Evolutionary conservation across 2,797 vertebrate species (phyloP).

Genomic region (Tenualosa thibaudeaui): DNA sequence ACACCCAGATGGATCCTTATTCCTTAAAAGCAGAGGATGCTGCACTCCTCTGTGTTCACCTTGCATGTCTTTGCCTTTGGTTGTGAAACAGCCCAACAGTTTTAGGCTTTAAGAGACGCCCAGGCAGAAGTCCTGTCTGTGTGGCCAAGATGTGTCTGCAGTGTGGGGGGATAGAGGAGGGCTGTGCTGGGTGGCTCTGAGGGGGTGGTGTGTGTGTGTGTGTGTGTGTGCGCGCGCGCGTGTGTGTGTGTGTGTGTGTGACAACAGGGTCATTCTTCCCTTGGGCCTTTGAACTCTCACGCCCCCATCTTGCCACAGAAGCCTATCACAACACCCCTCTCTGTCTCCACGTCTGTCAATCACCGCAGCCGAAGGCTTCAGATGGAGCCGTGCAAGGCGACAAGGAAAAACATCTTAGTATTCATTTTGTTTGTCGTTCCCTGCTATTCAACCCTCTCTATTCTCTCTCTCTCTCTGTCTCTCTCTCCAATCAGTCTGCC

Average conservation of each 20-base stretch:
- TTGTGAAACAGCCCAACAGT: not conserved
- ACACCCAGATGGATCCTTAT: no score
- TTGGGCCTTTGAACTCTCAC: not conserved
- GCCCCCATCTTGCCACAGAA: not conserved
- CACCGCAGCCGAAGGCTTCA: not conserved
- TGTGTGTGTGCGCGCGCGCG: no score
- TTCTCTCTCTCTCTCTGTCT: slow-evolving; percentile 28
- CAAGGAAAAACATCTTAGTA: not conserved
- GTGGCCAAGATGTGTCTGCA: not conserved
- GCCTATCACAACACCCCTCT: not conserved
- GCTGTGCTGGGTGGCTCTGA: no score
- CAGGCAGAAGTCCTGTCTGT: not conserved
- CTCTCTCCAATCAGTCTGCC: slow-evolving; percentile 26
- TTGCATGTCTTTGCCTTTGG: not conserved
- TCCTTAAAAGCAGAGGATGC: no score
- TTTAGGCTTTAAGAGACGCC: not conserved
- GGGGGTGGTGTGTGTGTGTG: no score
- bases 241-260: no score
- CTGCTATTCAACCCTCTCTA: slow-evolving; percentile 33
- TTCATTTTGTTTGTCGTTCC: not conserved
- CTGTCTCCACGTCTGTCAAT: not conserved
- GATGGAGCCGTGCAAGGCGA: not conserved
- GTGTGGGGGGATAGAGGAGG: not conserved
- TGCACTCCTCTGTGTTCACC: no score
- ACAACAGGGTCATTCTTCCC: not conserved